Evolutionary conservation across 2,113 vertebrate genomes (phyloP), one percentile per base, ranked within the genome.

Genomic region (Nibea albiflora): DNA sequence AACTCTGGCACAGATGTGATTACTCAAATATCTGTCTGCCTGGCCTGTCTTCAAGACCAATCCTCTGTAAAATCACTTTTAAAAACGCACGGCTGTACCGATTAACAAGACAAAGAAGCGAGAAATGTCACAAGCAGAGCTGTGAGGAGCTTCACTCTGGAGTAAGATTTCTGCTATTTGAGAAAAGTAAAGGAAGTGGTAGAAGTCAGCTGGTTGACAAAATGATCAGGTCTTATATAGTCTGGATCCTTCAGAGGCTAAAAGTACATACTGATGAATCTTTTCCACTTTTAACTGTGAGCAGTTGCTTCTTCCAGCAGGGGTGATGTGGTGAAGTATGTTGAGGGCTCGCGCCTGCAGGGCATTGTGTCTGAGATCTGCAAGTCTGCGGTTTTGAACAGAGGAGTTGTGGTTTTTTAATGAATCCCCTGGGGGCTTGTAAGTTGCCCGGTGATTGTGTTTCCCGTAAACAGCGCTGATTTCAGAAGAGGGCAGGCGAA

Each of bases 1-100:
- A 71, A 71, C 84, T 88, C 69, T 85, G 73, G 81, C 73, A 76
- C 87, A 89, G 77, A 87, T 86, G 85, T 85, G 70, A 86, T 49
- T 22, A 22, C 76, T 81, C 72, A 87, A 76, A 87, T 84, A 67
- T 91, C 56, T 66, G 81, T 85, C 79, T 78, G 79, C 49, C 67
- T 71, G 88, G 77, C 66, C 56, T 81, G 42, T 74, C 62, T 46
- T 77, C 63, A 53, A 65, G 62, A 74, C 35, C 44, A 46, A 47
- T 81, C 52, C 72, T 81, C 81, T 84, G 80, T 81, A 39, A 90
- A 90, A 85, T 85, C 68, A 69, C 68, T 87, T 80, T 73, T n/a
- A n/a, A 50, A 74, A 66, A 49, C 74, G 49, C 46, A 60, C 35
- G 7, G 35, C 67, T 71, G 50, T 57, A 47, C 16, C 22, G 71